Evolutionary conservation across 2,888 invertebrate genomes (phyloP), one percentile per base, ranked within the genome.

Genomic region (Drosophila tripunctata): DNA sequence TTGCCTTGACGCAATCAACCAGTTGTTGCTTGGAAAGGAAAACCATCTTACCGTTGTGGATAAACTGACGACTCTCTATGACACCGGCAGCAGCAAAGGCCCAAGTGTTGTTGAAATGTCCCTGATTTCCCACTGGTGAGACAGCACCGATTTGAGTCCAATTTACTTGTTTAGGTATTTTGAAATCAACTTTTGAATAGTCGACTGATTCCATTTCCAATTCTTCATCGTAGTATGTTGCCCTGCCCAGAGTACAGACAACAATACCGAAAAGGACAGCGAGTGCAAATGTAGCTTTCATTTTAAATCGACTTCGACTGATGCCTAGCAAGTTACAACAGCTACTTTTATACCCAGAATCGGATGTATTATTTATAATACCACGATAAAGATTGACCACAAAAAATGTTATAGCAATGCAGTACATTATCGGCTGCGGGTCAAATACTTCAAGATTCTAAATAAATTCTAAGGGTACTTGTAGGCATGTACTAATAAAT

Each of bases 31-130:
- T 67, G n/a, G 61, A 74, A 0, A 74, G 67, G 2, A 14, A 6
- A 1, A 4, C 2, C 44, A 66, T 7, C 4, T 19, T 33, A 2
- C 67, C 48, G 0, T 3, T 14, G 1, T 22, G 24, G 0, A 74
- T 10, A n/a, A 67, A 62, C 30, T 57, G 17, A 7, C 41, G 70
- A 22, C 75, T 71, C 38, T 54, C 63, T 0, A 50, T 19, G 1
- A 36, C 62, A 3, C 52, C 70, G 14, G 70, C 52, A 1, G 56
- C 48, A 2, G 75, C 70, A 38, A 71, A 75, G 35, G 63, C 75
- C 75, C 75, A 71, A 5, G 75, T 69, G 6, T 45, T 57, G 17
- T 75, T 54, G 12, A 57, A 64, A 7, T 63, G 54, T 1, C 40
- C 71, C 44, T 58, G 38, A 14, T 31, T 14, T 2, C 2, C 2